Evolutionary conservation across 2,888 invertebrate genomes (phyloP), one percentile per base, ranked within the genome.

Genomic region (Epiblema foenella): DNA sequence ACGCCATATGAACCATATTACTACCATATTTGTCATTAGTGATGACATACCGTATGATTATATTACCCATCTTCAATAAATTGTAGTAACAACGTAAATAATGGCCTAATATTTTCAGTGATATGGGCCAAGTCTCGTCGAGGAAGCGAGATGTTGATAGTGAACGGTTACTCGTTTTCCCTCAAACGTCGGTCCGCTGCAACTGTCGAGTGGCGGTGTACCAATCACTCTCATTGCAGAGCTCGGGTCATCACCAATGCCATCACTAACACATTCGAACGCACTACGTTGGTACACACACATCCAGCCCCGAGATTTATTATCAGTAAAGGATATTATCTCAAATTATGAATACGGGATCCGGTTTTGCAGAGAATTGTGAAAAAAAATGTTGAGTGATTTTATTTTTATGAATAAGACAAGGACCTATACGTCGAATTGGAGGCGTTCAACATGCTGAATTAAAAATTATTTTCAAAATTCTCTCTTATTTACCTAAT

Each of bases 131-230:
- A 52, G 37, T 52, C 62, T 18, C 63, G 37, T 15, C 51, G 51
- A 18, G 63, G 63, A 11, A 8, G 10, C 11, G 18, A 51, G 15
- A 37, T 63, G 63, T 37, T 52, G 51, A 52, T 52, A 63, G 63
- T 63, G 15, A 63, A 63, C 37, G 63, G 51, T 10, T 63, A 63
- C 37, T 63, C 63, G 17, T 62, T 62, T 49, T 62, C 49, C 62
- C 62, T 62, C 18, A 62, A 62, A 18, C 62, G 62, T 15, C 57
- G 57, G 9, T 15, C 42, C 1, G 11, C 17, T 8, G 18, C 17
- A 17, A 62, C 52, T 18, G 37, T 10, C 20, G 63, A 52, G 51
- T 63, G 63, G 63, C 37, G 63, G 18, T 63, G 63, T 33, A 63
- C 51, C 37, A 63, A 52, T 52, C 63, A 63, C 51, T 52, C 37